Evolutionary conservation across 2,888 invertebrate species (phyloP).

Genomic region (Criorhina ranunculi): DNA sequence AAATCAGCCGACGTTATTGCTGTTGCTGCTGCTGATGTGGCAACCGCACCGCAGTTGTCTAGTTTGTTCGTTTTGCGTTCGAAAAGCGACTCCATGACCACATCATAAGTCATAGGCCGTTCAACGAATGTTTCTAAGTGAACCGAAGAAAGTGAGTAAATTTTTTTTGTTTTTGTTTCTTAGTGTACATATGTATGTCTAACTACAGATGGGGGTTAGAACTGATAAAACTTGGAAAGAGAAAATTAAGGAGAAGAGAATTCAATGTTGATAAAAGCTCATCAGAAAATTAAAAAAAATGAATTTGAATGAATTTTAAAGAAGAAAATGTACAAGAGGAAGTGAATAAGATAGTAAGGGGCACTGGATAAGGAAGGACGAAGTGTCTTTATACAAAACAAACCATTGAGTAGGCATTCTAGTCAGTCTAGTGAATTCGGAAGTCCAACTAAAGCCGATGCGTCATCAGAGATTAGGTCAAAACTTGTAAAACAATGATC

Average conservation of each 20-base stretch:
- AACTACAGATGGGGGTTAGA: slow-evolving; percentile 55
- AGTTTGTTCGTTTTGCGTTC: slow-evolving; percentile 68
- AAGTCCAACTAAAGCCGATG: no score
- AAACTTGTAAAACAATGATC: no score
- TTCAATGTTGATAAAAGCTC: slow-evolving; percentile 31
- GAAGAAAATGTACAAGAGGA: no score
- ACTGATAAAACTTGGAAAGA: slow-evolving; percentile 66
- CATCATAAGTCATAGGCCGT: slow-evolving; percentile 81
- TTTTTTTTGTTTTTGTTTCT: slow-evolving; percentile 61
- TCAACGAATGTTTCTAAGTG: slow-evolving; percentile 81
- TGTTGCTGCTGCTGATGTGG: slow-evolving; percentile 66
- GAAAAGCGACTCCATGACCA: slow-evolving; percentile 83
- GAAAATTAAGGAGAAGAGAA: slow-evolving; percentile 57
- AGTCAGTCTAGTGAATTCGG: no score
- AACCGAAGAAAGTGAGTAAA: slow-evolving; percentile 57
- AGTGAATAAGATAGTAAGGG: no score
- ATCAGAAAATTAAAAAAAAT: slow-evolving; percentile 36
- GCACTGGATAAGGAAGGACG: no score
- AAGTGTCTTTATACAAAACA: no score
- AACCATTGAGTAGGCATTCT: no score
- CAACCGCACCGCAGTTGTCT: slow-evolving; percentile 77
- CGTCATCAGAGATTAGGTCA: no score
- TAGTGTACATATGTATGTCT: slow-evolving; percentile 32
- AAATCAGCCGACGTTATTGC: slow-evolving; percentile 72
- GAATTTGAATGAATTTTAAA: slow-evolving; percentile 2